Evolutionary conservation across 37 sponge, comb jelly and placozoan species (phyloP), one percentile per base, ranked within the genome.

Genomic region (Theonella swinhoei): DNA sequence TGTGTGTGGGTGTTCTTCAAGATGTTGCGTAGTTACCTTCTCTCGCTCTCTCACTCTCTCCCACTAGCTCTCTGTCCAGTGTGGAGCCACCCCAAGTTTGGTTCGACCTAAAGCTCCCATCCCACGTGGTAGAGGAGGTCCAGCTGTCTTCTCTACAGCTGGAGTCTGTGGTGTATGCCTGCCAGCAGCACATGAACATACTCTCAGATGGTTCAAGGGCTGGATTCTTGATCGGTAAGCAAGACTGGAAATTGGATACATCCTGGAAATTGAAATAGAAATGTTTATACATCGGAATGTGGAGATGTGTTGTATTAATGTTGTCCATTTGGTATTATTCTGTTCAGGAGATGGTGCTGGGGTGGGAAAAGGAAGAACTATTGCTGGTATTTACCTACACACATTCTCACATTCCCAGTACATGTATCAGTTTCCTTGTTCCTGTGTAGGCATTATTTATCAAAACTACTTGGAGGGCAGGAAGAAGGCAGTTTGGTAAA

Each of bases 381-480:
- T 97, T 7, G 95, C 95, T 64, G 96, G 95, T 86, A 26, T 54
- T 41, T 29, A 31, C 24, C 31, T 34, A 32, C 4, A 65, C 22
- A 14, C n/a, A n/a, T n/a, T n/a, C n/a, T n/a, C n/a, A n/a, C n/a
- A n/a, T n/a, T n/a, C n/a, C n/a, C n/a, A n/a, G n/a, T n/a, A n/a
- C n/a, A n/a, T n/a, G n/a, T n/a, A n/a, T n/a, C n/a, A n/a, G n/a
- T n/a, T n/a, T n/a, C n/a, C n/a, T n/a, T n/a, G n/a, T n/a, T n/a
- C 65, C 65, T 33, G 37, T 78, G 64, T 62, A 89, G 92, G 89
- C 4, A 97, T 97, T 25, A 97, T 97, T 42, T 94, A 81, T 62
- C 94, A 97, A 85, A 97, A 97, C 84, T 97, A 97, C 77, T 62
- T 97, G 37, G 95, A 97, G 74, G 95, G 95, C 4, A 85, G 95